Evolutionary conservation across 2,797 vertebrate genomes (phyloP).

Genomic region (Naso thynnoides): DNA sequence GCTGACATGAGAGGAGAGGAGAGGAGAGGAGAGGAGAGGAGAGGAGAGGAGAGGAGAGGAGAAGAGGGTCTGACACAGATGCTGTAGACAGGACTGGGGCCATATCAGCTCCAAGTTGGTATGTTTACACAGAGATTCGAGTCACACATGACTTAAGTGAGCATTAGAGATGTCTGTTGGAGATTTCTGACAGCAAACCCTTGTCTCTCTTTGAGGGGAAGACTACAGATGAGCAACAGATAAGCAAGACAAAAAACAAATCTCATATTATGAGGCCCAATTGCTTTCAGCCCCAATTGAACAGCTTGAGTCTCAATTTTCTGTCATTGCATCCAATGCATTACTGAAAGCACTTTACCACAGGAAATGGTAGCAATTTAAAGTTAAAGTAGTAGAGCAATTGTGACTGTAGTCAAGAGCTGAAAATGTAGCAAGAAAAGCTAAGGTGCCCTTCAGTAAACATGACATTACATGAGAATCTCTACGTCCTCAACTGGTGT

Average conservation of each 20-base stretch:
- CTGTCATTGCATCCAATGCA: neutral
- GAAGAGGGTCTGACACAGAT: neutral
- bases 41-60: neutral
- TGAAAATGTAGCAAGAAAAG: neutral
- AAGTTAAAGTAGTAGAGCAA: slow-evolving; percentile 10
- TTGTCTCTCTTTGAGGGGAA: neutral
- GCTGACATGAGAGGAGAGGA: neutral
- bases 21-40: neutral
- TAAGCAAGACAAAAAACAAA: slow-evolving; percentile 12
- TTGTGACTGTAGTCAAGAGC: slow-evolving; percentile 3
- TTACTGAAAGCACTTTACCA: neutral
- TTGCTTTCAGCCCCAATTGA: slow-evolving; percentile 10
- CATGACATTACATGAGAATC: neutral
- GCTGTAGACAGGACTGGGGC: neutral
- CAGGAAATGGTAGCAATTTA: neutral
- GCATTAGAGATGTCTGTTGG: neutral
- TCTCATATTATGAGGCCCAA: slow-evolving; percentile 3
- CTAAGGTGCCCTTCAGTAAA: neutral
- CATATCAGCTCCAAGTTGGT: neutral
- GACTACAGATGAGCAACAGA: slow-evolving; percentile 7
- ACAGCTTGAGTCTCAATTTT: slow-evolving; percentile 6
- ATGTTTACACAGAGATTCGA: neutral
- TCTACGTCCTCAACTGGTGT: slow-evolving; percentile 3
- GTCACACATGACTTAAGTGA: neutral
- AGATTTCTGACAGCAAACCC: slow-evolving; percentile 1